Conservation (phyloP, 2,888 invertebrate genomes). For the Neoitamus cyanurus region DNA sequence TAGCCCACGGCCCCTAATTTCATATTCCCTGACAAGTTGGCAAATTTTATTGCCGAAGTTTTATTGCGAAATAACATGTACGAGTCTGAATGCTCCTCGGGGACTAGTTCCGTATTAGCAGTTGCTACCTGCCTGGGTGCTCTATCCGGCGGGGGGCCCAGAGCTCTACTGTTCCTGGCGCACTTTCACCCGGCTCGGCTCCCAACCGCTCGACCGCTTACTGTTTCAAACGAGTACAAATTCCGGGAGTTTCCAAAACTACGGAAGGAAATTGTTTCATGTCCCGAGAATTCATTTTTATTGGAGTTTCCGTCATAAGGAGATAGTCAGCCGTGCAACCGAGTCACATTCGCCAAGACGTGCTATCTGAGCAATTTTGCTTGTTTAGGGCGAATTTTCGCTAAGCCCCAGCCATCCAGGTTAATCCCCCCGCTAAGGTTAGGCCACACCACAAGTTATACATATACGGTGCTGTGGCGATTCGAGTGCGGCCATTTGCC, state of each 20-base stretch:
- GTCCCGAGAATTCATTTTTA: conserved; percentile 22
- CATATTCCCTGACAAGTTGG: conserved; percentile 40
- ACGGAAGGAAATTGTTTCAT: conserved; percentile 23
- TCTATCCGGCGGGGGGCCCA: not conserved
- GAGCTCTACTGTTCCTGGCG: not conserved
- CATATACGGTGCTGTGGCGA: not conserved
- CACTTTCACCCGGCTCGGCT: not conserved
- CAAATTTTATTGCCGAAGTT: conserved; percentile 41
- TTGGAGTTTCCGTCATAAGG: conserved; percentile 12
- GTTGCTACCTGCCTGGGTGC: conserved; percentile 7
- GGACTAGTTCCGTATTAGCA: conserved; percentile 24
- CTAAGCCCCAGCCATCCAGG: not conserved
- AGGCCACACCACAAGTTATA: not conserved
- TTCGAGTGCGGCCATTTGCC: not conserved
- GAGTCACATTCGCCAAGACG: not conserved
- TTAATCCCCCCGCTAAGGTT: not conserved
- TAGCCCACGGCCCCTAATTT: conserved; percentile 32
- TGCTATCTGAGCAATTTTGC: not conserved
- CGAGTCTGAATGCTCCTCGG: conserved; percentile 26
- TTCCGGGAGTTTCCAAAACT: not conserved
- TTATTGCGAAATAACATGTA: conserved; percentile 38
- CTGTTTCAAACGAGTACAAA: not conserved
- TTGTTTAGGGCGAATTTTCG: not conserved
- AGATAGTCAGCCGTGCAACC: conserved; percentile 5
- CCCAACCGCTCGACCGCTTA: not conserved